Percentiles rank a stretch among this genome's conserved stretches.
Conservation (phyloP, 1,140 invertebrate genomes). For the Hyles euphorbiae region DNA sequence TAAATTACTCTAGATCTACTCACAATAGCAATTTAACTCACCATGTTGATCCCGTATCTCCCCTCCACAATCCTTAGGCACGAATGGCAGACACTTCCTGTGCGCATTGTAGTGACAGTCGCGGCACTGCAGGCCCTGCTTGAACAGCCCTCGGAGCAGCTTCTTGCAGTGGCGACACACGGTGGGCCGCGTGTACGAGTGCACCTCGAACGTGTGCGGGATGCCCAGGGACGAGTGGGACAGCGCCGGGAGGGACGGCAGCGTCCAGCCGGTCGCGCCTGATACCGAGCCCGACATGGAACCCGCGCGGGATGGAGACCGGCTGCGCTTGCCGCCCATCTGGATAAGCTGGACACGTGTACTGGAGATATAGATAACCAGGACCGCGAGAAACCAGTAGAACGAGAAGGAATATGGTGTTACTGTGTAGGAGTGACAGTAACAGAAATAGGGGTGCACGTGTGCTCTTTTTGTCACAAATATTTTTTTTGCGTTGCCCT, state of each 20-base stretch:
- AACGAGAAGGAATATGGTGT: no score
- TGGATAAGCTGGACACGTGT: background rate
- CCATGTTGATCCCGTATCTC: conserved; percentile 80
- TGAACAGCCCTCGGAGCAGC: conserved; percentile 95
- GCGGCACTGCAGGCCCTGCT: conserved; percentile 98
- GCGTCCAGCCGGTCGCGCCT: conserved; percentile 5
- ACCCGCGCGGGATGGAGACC: conserved; percentile 86
- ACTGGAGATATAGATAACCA: no score
- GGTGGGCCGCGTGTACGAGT: conserved; percentile 96
- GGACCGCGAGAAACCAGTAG: no score
- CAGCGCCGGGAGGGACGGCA: conserved; percentile 19
- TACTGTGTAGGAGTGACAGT: no score
- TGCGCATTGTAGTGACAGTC: conserved; percentile 99
- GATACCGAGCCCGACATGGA: conserved; percentile 36
- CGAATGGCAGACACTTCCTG: conserved; percentile 95
- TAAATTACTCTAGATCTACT: no score
- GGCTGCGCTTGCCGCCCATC: conserved; percentile 49
- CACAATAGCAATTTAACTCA: conserved; percentile 28
- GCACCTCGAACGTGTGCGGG: conserved; percentile 93
- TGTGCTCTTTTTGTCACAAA: no score
- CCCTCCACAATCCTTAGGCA: conserved; percentile 97
- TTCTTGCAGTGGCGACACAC: conserved; percentile 97
- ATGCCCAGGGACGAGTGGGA: conserved; percentile 80
- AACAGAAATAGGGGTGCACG: no score
- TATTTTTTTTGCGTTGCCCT: no score